Conservation (phyloP, 1,140 invertebrate genomes). For the Periplaneta americana region DNA sequence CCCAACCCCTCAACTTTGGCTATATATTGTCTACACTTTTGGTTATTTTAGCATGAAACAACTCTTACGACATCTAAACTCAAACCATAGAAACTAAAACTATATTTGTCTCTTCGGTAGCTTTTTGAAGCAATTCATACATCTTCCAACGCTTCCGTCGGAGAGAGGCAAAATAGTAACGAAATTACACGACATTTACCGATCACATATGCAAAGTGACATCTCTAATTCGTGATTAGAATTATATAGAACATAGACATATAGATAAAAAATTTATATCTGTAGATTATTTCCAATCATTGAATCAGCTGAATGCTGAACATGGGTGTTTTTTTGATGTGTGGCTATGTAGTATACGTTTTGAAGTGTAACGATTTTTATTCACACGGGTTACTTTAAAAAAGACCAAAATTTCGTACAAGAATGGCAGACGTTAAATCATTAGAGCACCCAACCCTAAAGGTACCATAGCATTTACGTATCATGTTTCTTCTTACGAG, state of each 20-base stretch:
- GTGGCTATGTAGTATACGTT: neutral
- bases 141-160: too few species aligned
- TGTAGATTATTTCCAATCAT: neutral
- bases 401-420: neutral
- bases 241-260: neutral
- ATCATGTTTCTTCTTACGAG: neutral
- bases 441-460: conserved; percentile 16
- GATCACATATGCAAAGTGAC: neutral
- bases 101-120: neutral
- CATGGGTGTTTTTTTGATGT: neutral
- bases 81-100: neutral
- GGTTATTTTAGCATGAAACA: neutral
- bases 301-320: neutral
- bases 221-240: neutral
- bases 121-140: neutral
- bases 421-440: conserved; percentile 16
- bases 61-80: neutral
- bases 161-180: too few species aligned
- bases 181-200: neutral
- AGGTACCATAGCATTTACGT: conserved; percentile 1
- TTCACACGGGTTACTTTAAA: neutral
- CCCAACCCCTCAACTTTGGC: conserved; percentile 5
- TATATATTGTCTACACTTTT: neutral
- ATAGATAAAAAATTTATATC: neutral
- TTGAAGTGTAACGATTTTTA: neutral